Percentiles rank a stretch among this genome's conserved stretches.
These are phyloP conservation scores for Marisa cornuarietis DNA, from an alignment of 1,140 invertebrate genomes.

Conservation along the genomic window DNA sequence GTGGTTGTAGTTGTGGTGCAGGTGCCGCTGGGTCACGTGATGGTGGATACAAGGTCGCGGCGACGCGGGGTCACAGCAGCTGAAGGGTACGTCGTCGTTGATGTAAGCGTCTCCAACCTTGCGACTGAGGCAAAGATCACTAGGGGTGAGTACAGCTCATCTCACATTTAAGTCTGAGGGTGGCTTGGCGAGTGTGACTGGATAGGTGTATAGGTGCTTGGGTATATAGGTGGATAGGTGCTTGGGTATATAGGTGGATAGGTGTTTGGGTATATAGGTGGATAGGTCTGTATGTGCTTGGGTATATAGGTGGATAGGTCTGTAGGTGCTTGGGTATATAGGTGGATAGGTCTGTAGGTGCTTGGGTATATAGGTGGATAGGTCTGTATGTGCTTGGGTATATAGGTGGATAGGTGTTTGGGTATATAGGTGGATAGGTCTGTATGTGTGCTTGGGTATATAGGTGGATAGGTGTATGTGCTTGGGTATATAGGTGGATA, in stretches of 20 bases:
- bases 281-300: not conserved
- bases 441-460: not conserved
- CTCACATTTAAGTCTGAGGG: not conserved
- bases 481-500: not conserved
- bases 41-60: conserved; percentile 57
- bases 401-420: not conserved
- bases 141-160: not conserved
- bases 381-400: too few species aligned
- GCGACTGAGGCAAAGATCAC: not conserved
- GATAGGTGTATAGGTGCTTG: not conserved
- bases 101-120: conserved; percentile 21
- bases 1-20: conserved; percentile 53
- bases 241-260: too few species aligned
- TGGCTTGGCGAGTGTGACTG: not conserved
- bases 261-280: not conserved
- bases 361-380: not conserved
- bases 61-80: conserved; percentile 50
- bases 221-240: not conserved
- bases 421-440: not conserved
- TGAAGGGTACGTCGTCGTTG: conserved; percentile 58
- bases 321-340: not conserved
- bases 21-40: conserved; percentile 45
- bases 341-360: not conserved
- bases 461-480: not conserved
- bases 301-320: not conserved